Evolutionary conservation across 2,797 vertebrate genomes (phyloP).

Genomic region (Limosa lapponica): DNA sequence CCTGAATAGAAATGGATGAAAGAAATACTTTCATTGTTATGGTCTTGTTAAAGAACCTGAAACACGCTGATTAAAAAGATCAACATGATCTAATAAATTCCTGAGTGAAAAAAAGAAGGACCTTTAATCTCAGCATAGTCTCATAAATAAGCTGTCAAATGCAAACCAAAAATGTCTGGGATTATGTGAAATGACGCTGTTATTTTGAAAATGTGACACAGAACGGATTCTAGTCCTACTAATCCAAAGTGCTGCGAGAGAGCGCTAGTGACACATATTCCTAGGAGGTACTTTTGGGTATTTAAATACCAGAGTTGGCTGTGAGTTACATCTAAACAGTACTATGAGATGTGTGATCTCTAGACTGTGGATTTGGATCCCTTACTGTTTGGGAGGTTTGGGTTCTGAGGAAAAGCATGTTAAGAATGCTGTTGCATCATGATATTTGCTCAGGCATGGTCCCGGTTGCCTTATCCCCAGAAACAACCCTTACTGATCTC

Average conservation of each 20-base stretch:
- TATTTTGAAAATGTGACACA: not conserved
- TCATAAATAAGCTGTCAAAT: not conserved
- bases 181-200: not conserved
- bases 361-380: not conserved
- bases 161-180: not conserved
- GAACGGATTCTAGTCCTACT: not conserved
- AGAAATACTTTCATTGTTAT: not conserved
- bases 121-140: not conserved
- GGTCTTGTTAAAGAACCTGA: not conserved
- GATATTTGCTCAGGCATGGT: not conserved
- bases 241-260: not conserved
- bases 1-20: not conserved
- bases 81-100: not conserved
- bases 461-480: not conserved
- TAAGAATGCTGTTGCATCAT: slow-evolving; percentile 11
- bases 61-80: not conserved
- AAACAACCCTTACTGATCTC: not conserved
- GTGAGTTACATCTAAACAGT: not conserved
- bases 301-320: not conserved
- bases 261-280: not conserved
- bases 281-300: not conserved
- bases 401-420: not conserved
- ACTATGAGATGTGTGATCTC: not conserved
- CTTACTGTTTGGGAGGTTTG: not conserved
- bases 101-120: not conserved